Evolutionary conservation across 1,140 invertebrate genomes (phyloP).

Genomic region (Drosophila athabasca): DNA sequence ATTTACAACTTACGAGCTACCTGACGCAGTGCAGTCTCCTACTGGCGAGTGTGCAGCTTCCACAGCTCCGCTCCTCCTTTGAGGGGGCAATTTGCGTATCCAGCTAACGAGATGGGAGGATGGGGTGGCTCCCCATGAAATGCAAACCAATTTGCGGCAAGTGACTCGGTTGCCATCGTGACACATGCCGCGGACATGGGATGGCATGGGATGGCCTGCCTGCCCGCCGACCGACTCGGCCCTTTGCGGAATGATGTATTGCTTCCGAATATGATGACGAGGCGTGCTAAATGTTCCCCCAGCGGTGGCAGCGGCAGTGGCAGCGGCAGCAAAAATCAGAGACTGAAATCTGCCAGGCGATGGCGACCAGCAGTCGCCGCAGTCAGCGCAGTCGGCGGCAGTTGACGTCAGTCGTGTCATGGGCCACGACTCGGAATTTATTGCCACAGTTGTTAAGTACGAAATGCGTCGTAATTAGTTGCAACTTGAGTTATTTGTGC

Average conservation of each 20-base stretch:
- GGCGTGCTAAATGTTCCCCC: slow-evolving; percentile 67
- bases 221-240: slow-evolving; percentile 15
- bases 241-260: slow-evolving; percentile 71
- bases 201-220: slow-evolving; percentile 28
- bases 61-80: slow-evolving; percentile 33
- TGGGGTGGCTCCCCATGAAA: slow-evolving; percentile 35
- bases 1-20: slow-evolving; percentile 55
- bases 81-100: slow-evolving; percentile 65
- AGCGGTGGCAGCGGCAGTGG: neutral
- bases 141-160: slow-evolving; percentile 81
- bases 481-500: slow-evolving; percentile 82
- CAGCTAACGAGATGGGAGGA: slow-evolving; percentile 57
- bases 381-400: slow-evolving; percentile 28
- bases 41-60: neutral
- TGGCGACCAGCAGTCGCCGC: slow-evolving; percentile 46
- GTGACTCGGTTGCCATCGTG: slow-evolving; percentile 72
- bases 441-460: slow-evolving; percentile 80
- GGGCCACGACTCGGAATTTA: slow-evolving; percentile 76
- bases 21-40: slow-evolving; percentile 30
- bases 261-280: slow-evolving; percentile 81
- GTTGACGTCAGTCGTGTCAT: slow-evolving; percentile 73
- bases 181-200: slow-evolving; percentile 65
- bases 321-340: slow-evolving; percentile 27
- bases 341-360: slow-evolving; percentile 47
- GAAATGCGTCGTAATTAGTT: slow-evolving; percentile 81